A percentile compares a stretch with the other conserved stretches of the same genome.
Conservation (phyloP, 2,888 invertebrate genomes). For the Eupithecia exiguata region DNA sequence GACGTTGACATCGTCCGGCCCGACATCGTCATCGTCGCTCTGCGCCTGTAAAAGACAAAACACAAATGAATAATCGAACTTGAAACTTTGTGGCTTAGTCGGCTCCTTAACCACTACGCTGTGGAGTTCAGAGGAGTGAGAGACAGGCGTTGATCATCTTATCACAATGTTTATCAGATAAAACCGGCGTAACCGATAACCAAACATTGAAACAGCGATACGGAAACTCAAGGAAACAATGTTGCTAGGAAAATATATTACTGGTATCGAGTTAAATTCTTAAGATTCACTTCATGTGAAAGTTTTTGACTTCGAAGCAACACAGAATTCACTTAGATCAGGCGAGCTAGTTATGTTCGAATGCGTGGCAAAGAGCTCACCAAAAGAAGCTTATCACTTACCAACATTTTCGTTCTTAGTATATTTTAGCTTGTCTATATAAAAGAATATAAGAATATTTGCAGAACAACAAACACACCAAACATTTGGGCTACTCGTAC, state of each 20-base stretch:
- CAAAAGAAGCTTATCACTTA: conserved; percentile 46
- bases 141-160: conserved; percentile 23
- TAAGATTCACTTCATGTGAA: neutral
- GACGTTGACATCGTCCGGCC: conserved; percentile 97
- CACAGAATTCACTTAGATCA: conserved; percentile 74
- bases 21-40: conserved; percentile 98
- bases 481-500: neutral
- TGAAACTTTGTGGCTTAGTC: neutral
- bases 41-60: conserved; percentile 89
- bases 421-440: neutral
- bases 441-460: conserved; percentile 12
- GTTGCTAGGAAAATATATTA: neutral
- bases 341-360: conserved; percentile 69
- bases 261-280: neutral
- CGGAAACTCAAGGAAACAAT: neutral
- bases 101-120: neutral
- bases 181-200: conserved; percentile 10
- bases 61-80: neutral
- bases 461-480: neutral
- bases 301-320: conserved; percentile 48
- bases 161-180: conserved; percentile 27
- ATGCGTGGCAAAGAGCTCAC: conserved; percentile 48
- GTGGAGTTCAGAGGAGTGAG: neutral
- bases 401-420: neutral
- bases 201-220: conserved; percentile 19